Evolutionary conservation across 2,797 vertebrate genomes (phyloP).

Genomic region (Gorsachius magnificus): DNA sequence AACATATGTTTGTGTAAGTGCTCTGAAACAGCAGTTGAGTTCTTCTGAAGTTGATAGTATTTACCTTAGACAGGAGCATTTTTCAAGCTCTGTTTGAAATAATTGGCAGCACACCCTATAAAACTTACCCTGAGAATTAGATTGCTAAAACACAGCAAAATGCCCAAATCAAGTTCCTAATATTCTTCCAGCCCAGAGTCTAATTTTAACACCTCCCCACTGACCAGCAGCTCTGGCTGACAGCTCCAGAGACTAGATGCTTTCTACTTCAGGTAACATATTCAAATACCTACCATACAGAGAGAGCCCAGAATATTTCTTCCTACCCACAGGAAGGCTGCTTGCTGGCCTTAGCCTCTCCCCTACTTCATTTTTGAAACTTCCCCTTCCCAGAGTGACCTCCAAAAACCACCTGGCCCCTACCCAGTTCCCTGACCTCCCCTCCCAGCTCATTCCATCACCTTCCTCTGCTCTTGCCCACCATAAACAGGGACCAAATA

Average conservation of each 20-base stretch:
- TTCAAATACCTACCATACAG: not conserved
- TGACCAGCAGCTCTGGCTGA: not conserved
- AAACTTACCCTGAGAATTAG: not conserved
- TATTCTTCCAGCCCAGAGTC: not conserved
- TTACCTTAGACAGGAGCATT: constrained; percentile 3
- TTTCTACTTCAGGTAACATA: rapidly evolving
- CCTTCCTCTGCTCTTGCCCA: not conserved
- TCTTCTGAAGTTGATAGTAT: not conserved
- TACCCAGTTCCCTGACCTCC: too few species aligned
- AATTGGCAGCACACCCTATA: not conserved
- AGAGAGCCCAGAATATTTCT: not conserved
- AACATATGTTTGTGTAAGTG: not conserved
- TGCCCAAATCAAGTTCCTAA: not conserved
- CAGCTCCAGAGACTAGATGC: not conserved
- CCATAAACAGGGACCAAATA: not conserved
- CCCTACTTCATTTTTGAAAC: not conserved
- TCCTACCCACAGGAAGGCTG: not conserved
- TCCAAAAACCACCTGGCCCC: not conserved
- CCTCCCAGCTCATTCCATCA: not conserved
- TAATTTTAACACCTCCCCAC: not conserved
- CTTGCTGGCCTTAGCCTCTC: not conserved
- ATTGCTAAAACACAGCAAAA: not conserved
- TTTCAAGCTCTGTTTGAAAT: not conserved
- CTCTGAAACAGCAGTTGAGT: not conserved
- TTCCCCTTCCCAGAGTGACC: not conserved